Base-by-base conservation (phyloP, 2,888 invertebrate genomes). In the Pseudococcus longispinus region DNA sequence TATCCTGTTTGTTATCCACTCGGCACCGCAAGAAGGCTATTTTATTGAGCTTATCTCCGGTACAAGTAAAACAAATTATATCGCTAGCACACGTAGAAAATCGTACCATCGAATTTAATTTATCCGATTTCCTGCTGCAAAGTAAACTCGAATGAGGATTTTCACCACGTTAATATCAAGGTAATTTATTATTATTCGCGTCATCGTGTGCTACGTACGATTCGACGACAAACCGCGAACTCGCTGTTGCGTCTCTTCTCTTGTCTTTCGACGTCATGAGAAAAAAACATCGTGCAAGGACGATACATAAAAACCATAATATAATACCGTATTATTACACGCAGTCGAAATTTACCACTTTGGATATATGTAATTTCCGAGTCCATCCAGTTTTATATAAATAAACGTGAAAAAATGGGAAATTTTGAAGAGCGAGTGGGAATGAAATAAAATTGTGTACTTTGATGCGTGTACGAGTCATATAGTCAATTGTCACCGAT, bases 151-250 rank as follows among this genome's bases (percentile, higher is more conserved):
- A 15, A 51, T 51, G 70, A 70, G 70, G 70, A 70, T 70, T 70
- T 70, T 70, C 70, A 23, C 51, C 51, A n/a, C 70, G 29, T 70
- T 70, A 70, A 70, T 26, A 70, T 15, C 70, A 70, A 70, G 70
- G 70, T 70, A 70, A 70, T 70, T 60, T 60, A 20, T 60, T 11
- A 46, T 46, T 60, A 70, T 70, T 70, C 70, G 26, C 70, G 23
- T 23, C 60, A 60, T 60, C 60, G 20, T 20, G 60, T 9, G 23
- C 60, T 46, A 46, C 46, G 13, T 46, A 46, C 15, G 11, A 46
- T 15, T 51, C 3, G 51, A n/a, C n/a, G 51, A 51, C 51, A n/a
- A 18, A 51, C n/a, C 51, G n/a, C 51, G n/a, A 51, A 15, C n/a
- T 51, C 37, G 37, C 15, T 51, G 18, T n/a, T n/a, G 4, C 18